Evolutionary conservation across 2,113 vertebrate genomes (phyloP), one percentile per base, ranked within the genome.

Genomic region (Neopipo cinnamomea): DNA sequence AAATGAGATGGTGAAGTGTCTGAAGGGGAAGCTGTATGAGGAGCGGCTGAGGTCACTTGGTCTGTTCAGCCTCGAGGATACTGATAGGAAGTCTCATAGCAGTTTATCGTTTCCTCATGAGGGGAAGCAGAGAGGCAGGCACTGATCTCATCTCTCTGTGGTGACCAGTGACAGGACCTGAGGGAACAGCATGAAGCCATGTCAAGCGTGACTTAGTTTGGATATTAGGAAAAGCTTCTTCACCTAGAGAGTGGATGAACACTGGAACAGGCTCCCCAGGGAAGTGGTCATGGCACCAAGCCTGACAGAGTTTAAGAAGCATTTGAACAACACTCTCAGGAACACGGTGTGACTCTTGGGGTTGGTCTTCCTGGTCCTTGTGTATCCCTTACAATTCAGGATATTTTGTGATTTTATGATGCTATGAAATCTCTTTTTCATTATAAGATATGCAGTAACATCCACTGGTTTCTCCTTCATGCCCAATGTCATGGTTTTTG

Each of bases 21-120:
- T 73, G 12, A 23, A 37, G 9, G 2, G 23, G 15, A 74, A 67
- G 10, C 9, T 1, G 0, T 4, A 6, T n/a, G 37, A 59, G 12
- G 10, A n/a, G 11, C 2, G 1, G 19, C 37, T 81, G 27, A 67
- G 5, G 11, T 28, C 28, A 17, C 28, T 46, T 44, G 9, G 5
- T 33, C 8, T 74, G 18, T 1, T 67, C 53, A 53, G 1, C 15
- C 33, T 67, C 28, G 15, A 42, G 27, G 33, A 67, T 6, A 19
- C 13, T 61, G 12, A 75, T 33, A 8, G 3, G 4, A 89, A 2
- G 23, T 1, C 5, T 61, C 46, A n/a, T n/a, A 11, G 30, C 24
- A 61, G 8, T 82, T 50, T 61, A 46, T n/a, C 16, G 9, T 30
- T 53, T 75, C n/a, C 46, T 61, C 25, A 41, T 25, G 46, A 6